Percentiles rank a stretch among this genome's conserved stretches.
Conservation (phyloP, 2,888 invertebrate species). For the Chydorus sphaericus region DNA sequence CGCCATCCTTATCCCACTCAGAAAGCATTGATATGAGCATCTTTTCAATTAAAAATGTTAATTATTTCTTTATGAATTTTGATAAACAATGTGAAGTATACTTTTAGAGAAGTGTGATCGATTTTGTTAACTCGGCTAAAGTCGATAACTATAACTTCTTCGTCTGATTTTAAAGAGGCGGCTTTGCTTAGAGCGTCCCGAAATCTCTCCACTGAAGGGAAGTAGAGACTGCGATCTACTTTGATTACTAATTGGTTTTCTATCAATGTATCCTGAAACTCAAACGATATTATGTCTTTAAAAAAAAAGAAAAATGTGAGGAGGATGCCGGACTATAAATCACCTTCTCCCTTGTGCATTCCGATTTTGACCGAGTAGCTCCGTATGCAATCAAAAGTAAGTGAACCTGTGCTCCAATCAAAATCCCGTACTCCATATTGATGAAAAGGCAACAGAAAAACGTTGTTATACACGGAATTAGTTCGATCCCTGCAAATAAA, state of each 20-base stretch:
- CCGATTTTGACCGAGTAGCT: slow-evolving; percentile 8
- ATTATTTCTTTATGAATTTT: too few species aligned
- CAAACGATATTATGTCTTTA: too few species aligned
- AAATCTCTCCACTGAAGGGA: slow-evolving; percentile 10
- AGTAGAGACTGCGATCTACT: slow-evolving; percentile 8
- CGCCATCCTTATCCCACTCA: neutral
- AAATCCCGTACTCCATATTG: slow-evolving; percentile 14
- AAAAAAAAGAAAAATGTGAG: too few species aligned
- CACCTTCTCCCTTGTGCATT: neutral
- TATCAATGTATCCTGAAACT: neutral
- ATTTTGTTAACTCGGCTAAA: neutral
- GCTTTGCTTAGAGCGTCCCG: neutral
- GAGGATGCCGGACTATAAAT: too few species aligned
- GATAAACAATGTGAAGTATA: too few species aligned
- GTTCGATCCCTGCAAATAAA: slow-evolving; percentile 9
- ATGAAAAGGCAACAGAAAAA: slow-evolving; percentile 14
- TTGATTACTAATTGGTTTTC: neutral
- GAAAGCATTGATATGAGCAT: neutral
- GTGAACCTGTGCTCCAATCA: slow-evolving; percentile 12
- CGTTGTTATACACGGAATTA: slow-evolving; percentile 12
- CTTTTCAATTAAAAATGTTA: neutral
- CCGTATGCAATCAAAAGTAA: slow-evolving; percentile 10
- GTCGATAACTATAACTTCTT: neutral
- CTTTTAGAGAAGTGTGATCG: neutral
- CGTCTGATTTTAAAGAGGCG: neutral